Conservation (phyloP, 2,797 vertebrate genomes). For the Hydrocynus forskahlii region DNA sequence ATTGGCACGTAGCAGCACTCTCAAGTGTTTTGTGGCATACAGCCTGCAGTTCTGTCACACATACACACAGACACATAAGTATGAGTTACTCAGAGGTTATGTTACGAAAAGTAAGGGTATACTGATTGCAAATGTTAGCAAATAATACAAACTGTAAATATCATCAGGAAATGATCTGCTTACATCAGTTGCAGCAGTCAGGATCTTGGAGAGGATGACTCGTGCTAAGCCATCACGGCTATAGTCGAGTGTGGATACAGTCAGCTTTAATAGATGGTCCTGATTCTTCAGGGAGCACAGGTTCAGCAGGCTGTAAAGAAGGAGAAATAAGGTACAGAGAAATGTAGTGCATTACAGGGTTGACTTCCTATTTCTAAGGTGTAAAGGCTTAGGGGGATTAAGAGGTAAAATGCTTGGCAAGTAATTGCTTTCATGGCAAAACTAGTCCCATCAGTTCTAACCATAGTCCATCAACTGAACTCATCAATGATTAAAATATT, state of each 20-base stretch:
- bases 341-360: neutral
- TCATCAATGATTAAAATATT: neutral
- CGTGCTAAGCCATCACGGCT: slow-evolving; percentile 95
- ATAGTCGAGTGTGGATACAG: slow-evolving; percentile 96
- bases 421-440: neutral
- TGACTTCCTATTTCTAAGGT: neutral
- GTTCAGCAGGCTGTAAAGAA: slow-evolving; percentile 88
- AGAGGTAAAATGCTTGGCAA: neutral
- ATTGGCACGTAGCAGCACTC: slow-evolving; percentile 92
- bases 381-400: neutral
- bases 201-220: slow-evolving; percentile 97
- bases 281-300: slow-evolving; percentile 98
- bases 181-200: slow-evolving; percentile 96
- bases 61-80: neutral
- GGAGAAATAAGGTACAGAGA: neutral
- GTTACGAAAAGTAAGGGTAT: neutral
- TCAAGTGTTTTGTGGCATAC: slow-evolving; percentile 95
- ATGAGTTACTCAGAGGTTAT: neutral
- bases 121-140: no score
- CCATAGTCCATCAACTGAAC: neutral
- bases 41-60: slow-evolving; percentile 85
- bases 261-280: slow-evolving; percentile 94
- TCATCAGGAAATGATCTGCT: slow-evolving; percentile 60
- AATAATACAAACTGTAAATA: neutral
- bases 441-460: neutral